Base-by-base conservation (phyloP, 1,140 invertebrate species). In the Mycetomoellerius zeteki region DNA sequence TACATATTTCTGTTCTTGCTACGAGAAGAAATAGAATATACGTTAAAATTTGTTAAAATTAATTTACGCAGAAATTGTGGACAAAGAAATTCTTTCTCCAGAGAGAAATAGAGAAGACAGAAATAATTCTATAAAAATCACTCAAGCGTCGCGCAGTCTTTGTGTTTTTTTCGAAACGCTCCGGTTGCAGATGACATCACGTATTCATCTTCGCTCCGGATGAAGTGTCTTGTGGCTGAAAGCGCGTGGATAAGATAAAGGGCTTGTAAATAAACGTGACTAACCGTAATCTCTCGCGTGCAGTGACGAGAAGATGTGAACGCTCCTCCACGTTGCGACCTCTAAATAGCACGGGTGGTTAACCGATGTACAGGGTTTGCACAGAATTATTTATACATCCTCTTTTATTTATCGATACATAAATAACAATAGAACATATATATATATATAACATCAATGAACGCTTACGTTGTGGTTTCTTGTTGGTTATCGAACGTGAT, bases 231-330 rank as follows among this genome's bases (percentile, higher is more conserved):
- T 5, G 30, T 58, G 16, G 56, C 73, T 54, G 60, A 56, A 19
- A 33, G 14, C 10, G 21, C 16, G 27, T 14, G 30, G 47, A 90
- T 90, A 90, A 90, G 88, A 88, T 89, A 89, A 47, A 62, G 27
- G 14, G 71, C 67, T 81, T 30, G 71, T 71, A 69, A 89, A 73
- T 47, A 71, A 77, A 89, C 54, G 58, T 78, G 77, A 89, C 30
- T 52, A 77, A 76, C n/a, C 27, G 52, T 86, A 37, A 76, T 54
- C 30, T n/a, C 56, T 8, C 85, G 62, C 12, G 21, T 21, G 21
- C 19, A 50, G 8, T 10, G 52, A 52, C 19, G 62, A 58, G 75
- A 56, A 47, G 77, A 24, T 24, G 64, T 47, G n/a, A 24, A 84
- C 14, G 37, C 54, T 19, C 30, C 30, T 69, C 64, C n/a, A 16